phyloP scores from a whole-genome alignment of 2,797 vertebrate species.

The Lindbergichthys nudifrons region DNA sequence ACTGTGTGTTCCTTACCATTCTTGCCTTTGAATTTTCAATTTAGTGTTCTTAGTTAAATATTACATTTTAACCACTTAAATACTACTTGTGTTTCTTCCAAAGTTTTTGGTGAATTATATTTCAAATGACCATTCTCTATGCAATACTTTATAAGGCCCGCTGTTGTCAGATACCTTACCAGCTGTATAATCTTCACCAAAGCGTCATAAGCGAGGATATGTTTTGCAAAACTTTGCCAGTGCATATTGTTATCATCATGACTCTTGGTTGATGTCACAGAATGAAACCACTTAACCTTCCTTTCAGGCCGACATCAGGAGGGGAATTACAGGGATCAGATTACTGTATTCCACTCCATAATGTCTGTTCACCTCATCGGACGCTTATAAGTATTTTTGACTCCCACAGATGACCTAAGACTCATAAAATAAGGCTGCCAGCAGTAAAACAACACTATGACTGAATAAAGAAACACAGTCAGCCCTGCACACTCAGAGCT shows the following conservation, averaged over 20 bases:
- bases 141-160: not conserved
- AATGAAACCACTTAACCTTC: slow-evolving; percentile 78
- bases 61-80: not conserved
- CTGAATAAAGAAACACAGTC: not conserved
- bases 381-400: slow-evolving; percentile 28
- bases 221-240: slow-evolving; percentile 33
- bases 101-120: too few relatives aligned
- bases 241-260: slow-evolving; percentile 55
- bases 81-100: not conserved
- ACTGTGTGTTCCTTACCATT: not conserved
- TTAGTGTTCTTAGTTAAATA: not conserved
- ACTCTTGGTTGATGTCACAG: slow-evolving; percentile 73
- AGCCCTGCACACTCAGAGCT: slow-evolving; percentile 28
- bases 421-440: not conserved
- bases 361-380: slow-evolving; percentile 47
- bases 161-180: slow-evolving; percentile 1
- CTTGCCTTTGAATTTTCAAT: not conserved
- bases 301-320: slow-evolving; percentile 61
- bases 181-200: slow-evolving; percentile 26
- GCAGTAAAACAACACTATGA: not conserved
- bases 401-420: slow-evolving; percentile 29
- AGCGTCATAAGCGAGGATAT: slow-evolving; percentile 30
- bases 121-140: too few relatives aligned
- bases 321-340: slow-evolving; percentile 71
- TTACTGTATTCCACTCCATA: slow-evolving; percentile 66